Evolutionary conservation across 2,113 vertebrate species (phyloP), one percentile per base, ranked within the genome.

Genomic region (Uria aalge): DNA sequence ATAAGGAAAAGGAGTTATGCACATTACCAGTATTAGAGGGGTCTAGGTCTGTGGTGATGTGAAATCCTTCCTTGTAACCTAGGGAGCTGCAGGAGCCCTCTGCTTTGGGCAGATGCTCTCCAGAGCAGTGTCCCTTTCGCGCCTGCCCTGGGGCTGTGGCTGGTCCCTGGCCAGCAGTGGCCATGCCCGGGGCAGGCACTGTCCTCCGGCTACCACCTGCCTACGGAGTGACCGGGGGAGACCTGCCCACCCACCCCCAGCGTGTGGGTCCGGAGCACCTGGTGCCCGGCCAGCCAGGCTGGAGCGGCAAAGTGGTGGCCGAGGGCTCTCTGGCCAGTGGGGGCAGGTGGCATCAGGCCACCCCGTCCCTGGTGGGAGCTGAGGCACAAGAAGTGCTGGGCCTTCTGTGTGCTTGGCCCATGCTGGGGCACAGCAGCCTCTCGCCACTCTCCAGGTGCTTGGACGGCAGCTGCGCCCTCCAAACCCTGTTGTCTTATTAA

Each of bases 131-230:
- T 29, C 3, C 1, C 27, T 38, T 40, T 43, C 5, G 56, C 2
- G 1, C 36, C n/a, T 15, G 23, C 5, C 1, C 4, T 8, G 2
- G 3, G 15, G 43, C 56, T 36, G 36, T 15, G 56, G 1, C 23
- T 6, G 0, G 47, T 38, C 14, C 72, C 4, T 1, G 1, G n/a
- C 3, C 3, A 29, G 47, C 67, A 26, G 57, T 66, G 0, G 0
- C 5, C 6, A 0, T 0, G 1, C 62, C 10, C 4, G 4, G 85
- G 56, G 14, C 41, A 36, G 82, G 22, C 20, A 6, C 32, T 4
- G 5, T 52, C 10, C 45, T 41, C 34, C 8, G 4, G 71, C 4
- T 26, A 43, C 5, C 34, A 2, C 9, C 50, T 5, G 3, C 45
- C 22, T 9, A 11, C 15, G 1, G 43, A 17, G 48, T 2, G 34